These are phyloP conservation scores for Linnaemya vulpina DNA, from an alignment of 2,888 invertebrate genomes.

Conservation along the genomic window DNA sequence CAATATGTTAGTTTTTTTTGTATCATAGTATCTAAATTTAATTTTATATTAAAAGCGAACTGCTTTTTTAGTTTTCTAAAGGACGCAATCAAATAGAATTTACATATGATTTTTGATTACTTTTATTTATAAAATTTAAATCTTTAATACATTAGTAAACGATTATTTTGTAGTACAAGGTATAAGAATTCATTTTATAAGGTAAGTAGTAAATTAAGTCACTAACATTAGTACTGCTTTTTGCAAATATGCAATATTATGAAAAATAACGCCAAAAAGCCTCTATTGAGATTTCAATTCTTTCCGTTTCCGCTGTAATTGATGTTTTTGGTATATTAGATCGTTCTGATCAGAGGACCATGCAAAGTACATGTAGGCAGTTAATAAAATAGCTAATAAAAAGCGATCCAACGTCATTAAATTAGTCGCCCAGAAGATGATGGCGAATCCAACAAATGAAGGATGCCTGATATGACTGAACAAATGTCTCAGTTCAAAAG, in stretches of 20 bases:
- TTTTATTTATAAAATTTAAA: background rate
- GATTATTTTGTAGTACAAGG: background rate
- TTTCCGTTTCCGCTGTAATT: slow-evolving; percentile 84
- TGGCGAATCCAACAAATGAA: slow-evolving; percentile 85
- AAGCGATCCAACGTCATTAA: slow-evolving; percentile 86
- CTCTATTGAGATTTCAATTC: slow-evolving; percentile 79
- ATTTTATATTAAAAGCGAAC: too few relatives aligned
- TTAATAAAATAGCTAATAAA: slow-evolving; percentile 84
- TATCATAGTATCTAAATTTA: too few relatives aligned
- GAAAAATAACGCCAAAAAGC: background rate
- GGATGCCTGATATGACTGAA: slow-evolving; percentile 86
- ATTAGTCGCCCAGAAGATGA: slow-evolving; percentile 85
- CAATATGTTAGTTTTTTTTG: too few relatives aligned
- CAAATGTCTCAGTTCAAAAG: slow-evolving; percentile 84
- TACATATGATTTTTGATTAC: too few relatives aligned
- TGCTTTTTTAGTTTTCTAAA: too few relatives aligned
- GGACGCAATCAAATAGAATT: too few relatives aligned
- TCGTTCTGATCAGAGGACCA: slow-evolving; percentile 86
- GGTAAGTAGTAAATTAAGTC: slow-evolving; percentile 16
- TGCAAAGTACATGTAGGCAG: slow-evolving; percentile 85
- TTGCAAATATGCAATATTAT: background rate
- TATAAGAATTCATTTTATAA: slow-evolving; percentile 43
- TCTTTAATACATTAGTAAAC: background rate
- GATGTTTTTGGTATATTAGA: slow-evolving; percentile 84
- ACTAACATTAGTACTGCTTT: slow-evolving; percentile 2